Evolutionary conservation across 2,797 vertebrate genomes (phyloP).

Genomic region (Sebastes nivosus): DNA sequence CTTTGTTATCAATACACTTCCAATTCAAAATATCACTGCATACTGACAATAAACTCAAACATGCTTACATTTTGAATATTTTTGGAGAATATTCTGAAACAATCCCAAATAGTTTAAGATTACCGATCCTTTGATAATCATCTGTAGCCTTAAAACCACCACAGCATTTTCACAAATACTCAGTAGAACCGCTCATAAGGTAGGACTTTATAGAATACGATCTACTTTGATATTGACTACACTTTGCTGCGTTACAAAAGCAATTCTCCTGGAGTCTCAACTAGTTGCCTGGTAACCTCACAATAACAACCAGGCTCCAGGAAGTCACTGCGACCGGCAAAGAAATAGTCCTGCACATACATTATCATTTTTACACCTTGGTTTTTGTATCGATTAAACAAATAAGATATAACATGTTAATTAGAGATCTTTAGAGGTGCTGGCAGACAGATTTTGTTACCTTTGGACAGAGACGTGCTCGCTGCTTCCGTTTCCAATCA

Average conservation of each 20-base stretch:
- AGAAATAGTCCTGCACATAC: background rate
- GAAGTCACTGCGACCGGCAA: background rate
- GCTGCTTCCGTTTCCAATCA: too few relatives aligned
- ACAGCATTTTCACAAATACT: too few relatives aligned
- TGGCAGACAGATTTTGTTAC: background rate
- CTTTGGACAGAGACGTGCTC: background rate
- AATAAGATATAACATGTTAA: background rate
- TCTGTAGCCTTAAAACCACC: background rate
- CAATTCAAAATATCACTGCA: background rate
- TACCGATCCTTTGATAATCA: background rate
- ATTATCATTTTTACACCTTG: background rate
- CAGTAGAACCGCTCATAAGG: too few relatives aligned
- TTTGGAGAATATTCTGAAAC: background rate
- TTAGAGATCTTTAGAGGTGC: background rate
- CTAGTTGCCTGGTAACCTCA: background rate
- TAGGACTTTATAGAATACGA: too few relatives aligned
- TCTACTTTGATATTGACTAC: background rate
- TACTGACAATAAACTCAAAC: background rate
- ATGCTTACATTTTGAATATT: background rate
- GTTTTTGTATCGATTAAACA: background rate
- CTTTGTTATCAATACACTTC: background rate
- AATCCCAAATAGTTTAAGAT: background rate
- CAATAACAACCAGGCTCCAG: background rate
- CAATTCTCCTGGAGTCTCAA: background rate
- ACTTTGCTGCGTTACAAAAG: background rate